Evolutionary conservation across 2,113 vertebrate genomes (phyloP).

Genomic region (Ophiodon elongatus): DNA sequence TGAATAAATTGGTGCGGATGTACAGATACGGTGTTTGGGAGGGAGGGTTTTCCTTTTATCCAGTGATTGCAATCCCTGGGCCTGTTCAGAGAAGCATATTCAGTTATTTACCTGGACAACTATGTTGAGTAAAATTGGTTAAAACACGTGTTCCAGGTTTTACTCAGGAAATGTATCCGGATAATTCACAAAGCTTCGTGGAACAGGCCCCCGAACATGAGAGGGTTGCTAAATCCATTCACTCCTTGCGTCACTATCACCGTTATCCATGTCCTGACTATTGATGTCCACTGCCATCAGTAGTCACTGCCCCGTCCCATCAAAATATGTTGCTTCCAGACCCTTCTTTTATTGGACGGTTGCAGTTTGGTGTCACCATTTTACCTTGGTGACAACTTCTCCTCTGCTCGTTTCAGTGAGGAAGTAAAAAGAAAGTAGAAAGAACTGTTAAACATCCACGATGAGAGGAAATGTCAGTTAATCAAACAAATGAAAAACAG

Average conservation of each 20-base stretch:
- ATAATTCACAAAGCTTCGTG: conserved; percentile 30
- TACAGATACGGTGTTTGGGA: conserved; percentile 54
- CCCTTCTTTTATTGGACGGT: conserved; percentile 50
- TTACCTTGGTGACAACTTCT: conserved; percentile 25
- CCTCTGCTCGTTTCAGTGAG: conserved; percentile 43
- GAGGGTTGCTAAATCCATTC: conserved; percentile 19
- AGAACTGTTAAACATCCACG: conserved; percentile 22
- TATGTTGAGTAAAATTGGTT: conserved; percentile 15
- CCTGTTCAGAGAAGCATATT: conserved; percentile 27
- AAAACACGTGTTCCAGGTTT: conserved; percentile 5
- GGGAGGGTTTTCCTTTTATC: conserved; percentile 16
- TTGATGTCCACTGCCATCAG: conserved; percentile 62
- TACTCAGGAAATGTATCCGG: conserved; percentile 5
- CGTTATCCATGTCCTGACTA: conserved; percentile 22
- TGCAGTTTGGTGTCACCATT: conserved; percentile 60
- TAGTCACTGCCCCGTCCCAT: conserved; percentile 48
- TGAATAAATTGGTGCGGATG: conserved; percentile 59
- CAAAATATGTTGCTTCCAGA: conserved; percentile 18
- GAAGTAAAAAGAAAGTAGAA: conserved; percentile 11
- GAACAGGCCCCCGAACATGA: conserved; percentile 16
- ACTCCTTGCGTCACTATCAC: conserved; percentile 26
- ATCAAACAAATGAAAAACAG: conserved; percentile 35
- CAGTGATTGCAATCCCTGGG: conserved; percentile 30
- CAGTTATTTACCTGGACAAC: background rate
- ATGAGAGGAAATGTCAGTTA: conserved; percentile 42